phyloP scores from a whole-genome alignment of 2,797 vertebrate species.

The Lacerta agilis region DNA sequence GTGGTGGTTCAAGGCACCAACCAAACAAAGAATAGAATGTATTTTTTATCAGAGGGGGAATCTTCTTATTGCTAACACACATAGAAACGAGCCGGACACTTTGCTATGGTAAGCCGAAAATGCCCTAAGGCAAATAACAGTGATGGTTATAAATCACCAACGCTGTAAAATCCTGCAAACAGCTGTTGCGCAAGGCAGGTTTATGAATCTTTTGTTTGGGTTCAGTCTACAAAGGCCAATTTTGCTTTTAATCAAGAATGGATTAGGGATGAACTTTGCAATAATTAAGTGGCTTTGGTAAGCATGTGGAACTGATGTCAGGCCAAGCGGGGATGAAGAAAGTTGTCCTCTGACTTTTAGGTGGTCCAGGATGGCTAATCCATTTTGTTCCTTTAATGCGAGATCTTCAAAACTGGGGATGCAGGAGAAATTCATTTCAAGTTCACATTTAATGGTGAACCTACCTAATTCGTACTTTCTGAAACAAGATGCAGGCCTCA shows the following conservation, averaged over 20 bases:
- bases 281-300: conserved; percentile 13
- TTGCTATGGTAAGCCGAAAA: conserved; percentile 23
- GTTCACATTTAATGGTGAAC: too few relatives aligned
- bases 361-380: not conserved
- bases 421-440: too few relatives aligned
- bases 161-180: not conserved
- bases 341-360: not conserved
- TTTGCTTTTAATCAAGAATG: conserved; percentile 32
- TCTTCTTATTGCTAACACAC: conserved; percentile 8
- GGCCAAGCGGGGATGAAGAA: not conserved
- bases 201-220: not conserved
- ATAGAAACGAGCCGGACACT: not conserved
- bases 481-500: too few relatives aligned
- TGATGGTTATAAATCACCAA: not conserved
- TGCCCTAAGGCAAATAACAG: conserved; percentile 19
- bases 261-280: not conserved
- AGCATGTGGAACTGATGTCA: not conserved
- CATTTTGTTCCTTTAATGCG: conserved; percentile 27
- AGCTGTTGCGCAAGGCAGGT: not conserved
- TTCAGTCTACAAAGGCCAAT: not conserved
- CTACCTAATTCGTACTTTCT: too few relatives aligned
- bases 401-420: not conserved
- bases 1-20: not conserved
- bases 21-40: not conserved
- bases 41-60: not conserved